These are phyloP conservation scores for Crenichthys baileyi DNA, from an alignment of 2,797 vertebrate species.

Conservation along the genomic window DNA sequence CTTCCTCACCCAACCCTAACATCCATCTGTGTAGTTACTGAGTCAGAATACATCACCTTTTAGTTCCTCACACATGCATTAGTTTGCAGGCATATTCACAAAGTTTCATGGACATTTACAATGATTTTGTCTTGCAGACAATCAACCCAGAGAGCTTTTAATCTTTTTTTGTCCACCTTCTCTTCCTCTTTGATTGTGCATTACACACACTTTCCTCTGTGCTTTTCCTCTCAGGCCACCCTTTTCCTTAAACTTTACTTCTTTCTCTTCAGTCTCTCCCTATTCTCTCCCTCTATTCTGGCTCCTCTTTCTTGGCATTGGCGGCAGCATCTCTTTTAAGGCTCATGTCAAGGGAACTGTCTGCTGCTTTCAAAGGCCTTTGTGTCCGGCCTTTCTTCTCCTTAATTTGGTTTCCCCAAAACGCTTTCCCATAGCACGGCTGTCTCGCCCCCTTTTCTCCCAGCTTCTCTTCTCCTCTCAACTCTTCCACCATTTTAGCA, in stretches of 20 bases:
- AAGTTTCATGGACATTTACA: constrained; percentile 33
- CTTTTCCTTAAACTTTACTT: constrained; percentile 57
- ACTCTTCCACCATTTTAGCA: constrained; percentile 48
- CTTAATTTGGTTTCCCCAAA: constrained; percentile 78
- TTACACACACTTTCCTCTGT: constrained; percentile 44
- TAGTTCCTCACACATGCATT: constrained; percentile 23
- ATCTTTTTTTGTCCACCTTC: constrained; percentile 49
- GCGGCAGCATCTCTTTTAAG: constrained; percentile 81
- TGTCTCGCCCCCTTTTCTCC: constrained; percentile 72
- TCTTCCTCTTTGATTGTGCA: constrained; percentile 24
- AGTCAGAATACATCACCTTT: constrained; percentile 24
- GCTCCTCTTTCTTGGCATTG: constrained; percentile 73
- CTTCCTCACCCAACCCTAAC: constrained; percentile 10
- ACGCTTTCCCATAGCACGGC: constrained; percentile 83
- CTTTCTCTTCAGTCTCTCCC: constrained; percentile 40
- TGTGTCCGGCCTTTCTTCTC: constrained; percentile 77
- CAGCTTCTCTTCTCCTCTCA: constrained; percentile 58
- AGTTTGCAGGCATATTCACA: constrained; percentile 18
- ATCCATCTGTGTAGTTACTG: constrained; percentile 20
- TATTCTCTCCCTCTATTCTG: constrained; percentile 60
- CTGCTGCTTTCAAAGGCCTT: constrained; percentile 78
- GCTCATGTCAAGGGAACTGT: constrained; percentile 83
- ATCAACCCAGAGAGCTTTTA: constrained; percentile 39
- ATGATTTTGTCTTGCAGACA: constrained; percentile 36
- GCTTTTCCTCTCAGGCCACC: constrained; percentile 49